A percentile compares a stretch with the other conserved stretches of the same genome.
Conservation (phyloP, 2,888 invertebrate genomes). For the Notocelia uddmanniana region DNA sequence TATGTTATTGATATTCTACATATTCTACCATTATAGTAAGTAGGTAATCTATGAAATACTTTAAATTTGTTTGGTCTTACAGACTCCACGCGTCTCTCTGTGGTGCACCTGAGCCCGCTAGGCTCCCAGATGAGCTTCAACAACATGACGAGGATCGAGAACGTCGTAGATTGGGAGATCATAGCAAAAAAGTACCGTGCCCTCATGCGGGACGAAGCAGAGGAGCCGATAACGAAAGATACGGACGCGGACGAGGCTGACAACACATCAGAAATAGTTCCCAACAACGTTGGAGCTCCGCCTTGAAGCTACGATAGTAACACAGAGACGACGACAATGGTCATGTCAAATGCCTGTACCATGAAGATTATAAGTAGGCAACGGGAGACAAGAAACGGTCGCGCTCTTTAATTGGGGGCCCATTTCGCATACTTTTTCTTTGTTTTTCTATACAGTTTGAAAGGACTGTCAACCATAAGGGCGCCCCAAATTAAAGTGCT, state of each 20-base stretch:
- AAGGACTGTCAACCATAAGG: too few species aligned
- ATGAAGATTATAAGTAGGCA: neutral
- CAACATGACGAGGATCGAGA: constrained; percentile 92
- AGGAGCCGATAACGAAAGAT: constrained; percentile 70
- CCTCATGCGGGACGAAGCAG: constrained; percentile 83
- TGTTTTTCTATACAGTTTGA: too few species aligned
- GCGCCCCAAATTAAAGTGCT: too few species aligned
- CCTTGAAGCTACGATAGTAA: constrained; percentile 62
- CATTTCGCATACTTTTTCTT: too few species aligned
- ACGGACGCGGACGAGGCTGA: constrained; percentile 77
- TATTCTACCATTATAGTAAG: too few species aligned
- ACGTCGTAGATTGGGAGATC: constrained; percentile 96
- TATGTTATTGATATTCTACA: too few species aligned
- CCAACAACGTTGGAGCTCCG: constrained; percentile 76
- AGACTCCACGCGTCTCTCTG: constrained; percentile 92
- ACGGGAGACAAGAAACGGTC: too few species aligned
- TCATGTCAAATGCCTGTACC: constrained; percentile 1
- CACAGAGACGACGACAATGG: neutral
- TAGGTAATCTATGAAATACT: too few species aligned
- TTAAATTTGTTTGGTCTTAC: constrained; percentile 33
- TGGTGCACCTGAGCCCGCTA: constrained; percentile 92
- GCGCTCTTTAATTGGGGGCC: too few species aligned
- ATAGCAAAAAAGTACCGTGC: constrained; percentile 96
- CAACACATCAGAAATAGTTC: constrained; percentile 72
- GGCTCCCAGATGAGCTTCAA: constrained; percentile 94